Base-by-base conservation (phyloP, 2,797 vertebrate genomes). In the Scomberomorus guttatus region DNA sequence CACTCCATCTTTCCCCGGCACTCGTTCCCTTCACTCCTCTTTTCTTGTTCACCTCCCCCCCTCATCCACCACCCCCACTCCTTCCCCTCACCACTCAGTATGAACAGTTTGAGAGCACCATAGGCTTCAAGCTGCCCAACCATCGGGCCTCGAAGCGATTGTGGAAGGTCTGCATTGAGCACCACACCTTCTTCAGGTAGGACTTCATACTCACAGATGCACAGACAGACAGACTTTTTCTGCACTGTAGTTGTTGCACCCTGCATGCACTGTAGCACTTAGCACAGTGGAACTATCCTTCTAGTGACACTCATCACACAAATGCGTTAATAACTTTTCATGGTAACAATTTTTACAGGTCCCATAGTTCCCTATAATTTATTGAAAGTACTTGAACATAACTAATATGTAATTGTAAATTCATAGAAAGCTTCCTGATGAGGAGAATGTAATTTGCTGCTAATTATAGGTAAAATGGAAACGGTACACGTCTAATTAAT, bases 81-180 rank as follows among this genome's bases (percentile, higher is more conserved):
- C 83, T 79, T 77, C 56, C 86, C 80, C 75, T 80, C 91, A 91
- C 88, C 27, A 69, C 81, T 83, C 86, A 95, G 95, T 96, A 96
- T 62, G 95, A 96, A 92, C 95, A 96, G 93, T 96, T 96, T 94
- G 98, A 99, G 93, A 99, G 98, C 95, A 99, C 98, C 86, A 99
- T 99, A 90, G 98, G 98, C 93, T 99, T 99, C 95, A 99, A 99
- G 93, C 95, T 99, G 89, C 98, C 98, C 80, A 99, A 99, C 94
- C 98, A 99, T 85, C 97, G 98, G 91, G 98, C 98, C 1, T 98
- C 98, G 68, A 99, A 99, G 94, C 96, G 98, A 81, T 92, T 99
- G 90, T 99, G 98, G 98, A 99, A 99, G 90, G 98, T 99, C 95
- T 99, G 98, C 97, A 99, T 99, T 79, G 98, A 99, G 90, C 97